Percentiles rank a stretch among this genome's conserved stretches.
Evolutionary conservation across 2,797 vertebrate genomes (phyloP).

Genomic region (Lateolabrax maculatus): DNA sequence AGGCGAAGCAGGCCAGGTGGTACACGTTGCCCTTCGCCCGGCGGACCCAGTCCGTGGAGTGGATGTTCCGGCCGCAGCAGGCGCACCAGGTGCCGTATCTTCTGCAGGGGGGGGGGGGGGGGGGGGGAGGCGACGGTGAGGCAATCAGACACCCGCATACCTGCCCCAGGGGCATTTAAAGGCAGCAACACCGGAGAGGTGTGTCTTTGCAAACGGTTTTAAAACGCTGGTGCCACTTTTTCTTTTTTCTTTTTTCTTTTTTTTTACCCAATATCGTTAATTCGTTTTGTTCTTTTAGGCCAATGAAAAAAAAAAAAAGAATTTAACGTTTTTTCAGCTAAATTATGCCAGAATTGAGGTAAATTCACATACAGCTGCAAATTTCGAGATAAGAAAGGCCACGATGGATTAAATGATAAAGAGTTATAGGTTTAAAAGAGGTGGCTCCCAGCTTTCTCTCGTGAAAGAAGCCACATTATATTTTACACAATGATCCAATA

Average conservation of each 20-base stretch:
- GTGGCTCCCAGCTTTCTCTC: too few relatives aligned
- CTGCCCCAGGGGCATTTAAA: background rate
- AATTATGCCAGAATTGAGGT: background rate
- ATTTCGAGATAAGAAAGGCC: background rate
- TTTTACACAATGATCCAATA: background rate
- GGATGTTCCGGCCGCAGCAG: conserved; percentile 94
- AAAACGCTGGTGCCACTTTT: background rate
- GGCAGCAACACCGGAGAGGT: background rate
- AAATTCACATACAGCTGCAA: background rate
- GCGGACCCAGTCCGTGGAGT: conserved; percentile 97
- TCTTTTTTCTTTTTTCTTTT: too few relatives aligned
- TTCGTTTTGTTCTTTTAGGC: background rate
- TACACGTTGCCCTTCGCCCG: conserved; percentile 95
- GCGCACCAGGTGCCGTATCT: conserved; percentile 94
- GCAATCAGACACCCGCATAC: background rate
- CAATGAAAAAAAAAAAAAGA: background rate
- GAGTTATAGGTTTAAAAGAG: background rate
- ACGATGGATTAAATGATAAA: background rate
- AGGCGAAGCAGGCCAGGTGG: conserved; percentile 96
- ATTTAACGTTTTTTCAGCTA: background rate
- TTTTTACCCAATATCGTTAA: background rate
- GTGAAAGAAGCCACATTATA: background rate
- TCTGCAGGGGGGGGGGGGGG: conserved; percentile 87
- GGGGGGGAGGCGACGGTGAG: background rate
- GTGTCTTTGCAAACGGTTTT: background rate